Conservation (phyloP, 2,797 vertebrate species). For the Enteromius afrohamiltoni region DNA sequence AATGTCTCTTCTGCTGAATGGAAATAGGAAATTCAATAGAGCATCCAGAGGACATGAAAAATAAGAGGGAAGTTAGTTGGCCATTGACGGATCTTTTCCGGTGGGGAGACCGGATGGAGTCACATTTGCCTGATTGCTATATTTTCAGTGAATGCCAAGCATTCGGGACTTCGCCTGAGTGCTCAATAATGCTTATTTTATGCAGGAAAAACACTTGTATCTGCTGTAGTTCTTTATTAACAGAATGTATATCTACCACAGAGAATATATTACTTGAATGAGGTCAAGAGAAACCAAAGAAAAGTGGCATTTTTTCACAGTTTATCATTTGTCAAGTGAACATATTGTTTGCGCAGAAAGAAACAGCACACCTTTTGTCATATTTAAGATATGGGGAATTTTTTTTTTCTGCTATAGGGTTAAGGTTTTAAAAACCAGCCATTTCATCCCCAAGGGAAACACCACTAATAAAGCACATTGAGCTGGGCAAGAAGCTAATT, state of each 20-base stretch:
- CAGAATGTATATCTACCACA: background rate
- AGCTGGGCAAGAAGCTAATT: background rate
- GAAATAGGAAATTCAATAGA: conserved; percentile 32
- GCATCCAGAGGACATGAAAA: conserved; percentile 45
- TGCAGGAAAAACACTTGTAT: background rate
- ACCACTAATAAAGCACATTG: background rate
- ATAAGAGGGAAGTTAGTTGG: conserved; percentile 46
- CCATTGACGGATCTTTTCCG: conserved; percentile 13
- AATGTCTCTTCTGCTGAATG: conserved; percentile 37
- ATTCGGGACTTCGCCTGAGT: background rate
- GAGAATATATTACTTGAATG: background rate
- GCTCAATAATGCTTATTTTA: conserved; percentile 5
- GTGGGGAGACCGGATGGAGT: background rate
- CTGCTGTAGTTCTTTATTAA: background rate
- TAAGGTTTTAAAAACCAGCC: background rate
- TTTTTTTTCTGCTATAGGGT: background rate
- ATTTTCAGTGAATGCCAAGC: background rate
- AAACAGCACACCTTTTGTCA: background rate
- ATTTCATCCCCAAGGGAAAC: background rate
- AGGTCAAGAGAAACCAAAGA: background rate
- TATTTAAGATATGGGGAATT: background rate
- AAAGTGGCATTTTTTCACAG: background rate
- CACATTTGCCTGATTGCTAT: background rate
- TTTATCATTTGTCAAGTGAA: background rate
- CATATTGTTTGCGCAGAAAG: background rate